A percentile compares a stretch with the other conserved stretches of the same genome.
These are phyloP conservation scores for Myiopsitta monachus DNA, from an alignment of 2,113 vertebrate species.

Conservation along the genomic window DNA sequence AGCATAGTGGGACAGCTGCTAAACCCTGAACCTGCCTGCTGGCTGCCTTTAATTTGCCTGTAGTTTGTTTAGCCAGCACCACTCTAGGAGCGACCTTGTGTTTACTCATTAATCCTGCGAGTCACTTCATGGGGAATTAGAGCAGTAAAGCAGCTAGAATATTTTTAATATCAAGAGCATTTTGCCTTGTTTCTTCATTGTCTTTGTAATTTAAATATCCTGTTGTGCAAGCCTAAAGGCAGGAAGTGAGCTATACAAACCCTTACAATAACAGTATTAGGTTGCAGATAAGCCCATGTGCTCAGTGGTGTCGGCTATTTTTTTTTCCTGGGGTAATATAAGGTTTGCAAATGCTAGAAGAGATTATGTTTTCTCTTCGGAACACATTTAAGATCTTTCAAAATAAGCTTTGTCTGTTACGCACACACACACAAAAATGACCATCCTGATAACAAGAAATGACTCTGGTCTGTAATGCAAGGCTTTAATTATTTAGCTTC, in stretches of 20 bases:
- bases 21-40: neutral
- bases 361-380: neutral
- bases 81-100: neutral
- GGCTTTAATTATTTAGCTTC: conserved; percentile 57
- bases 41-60: neutral
- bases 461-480: neutral
- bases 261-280: conserved; percentile 46
- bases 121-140: neutral
- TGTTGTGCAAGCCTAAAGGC: conserved; percentile 74
- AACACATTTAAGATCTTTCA: neutral
- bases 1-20: neutral
- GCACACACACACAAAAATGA: neutral
- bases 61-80: neutral
- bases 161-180: conserved; percentile 1
- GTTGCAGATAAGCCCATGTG: conserved; percentile 65
- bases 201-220: conserved; percentile 76
- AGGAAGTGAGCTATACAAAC: conserved; percentile 77
- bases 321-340: neutral
- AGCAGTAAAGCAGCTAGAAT: neutral
- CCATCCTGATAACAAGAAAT: neutral
- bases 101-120: conserved; percentile 16
- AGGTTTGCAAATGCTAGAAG: neutral
- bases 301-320: neutral
- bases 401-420: neutral
- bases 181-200: conserved; percentile 31